phyloP scores from a whole-genome alignment of 2,888 invertebrate genomes.

The Mythimna vitellina region DNA sequence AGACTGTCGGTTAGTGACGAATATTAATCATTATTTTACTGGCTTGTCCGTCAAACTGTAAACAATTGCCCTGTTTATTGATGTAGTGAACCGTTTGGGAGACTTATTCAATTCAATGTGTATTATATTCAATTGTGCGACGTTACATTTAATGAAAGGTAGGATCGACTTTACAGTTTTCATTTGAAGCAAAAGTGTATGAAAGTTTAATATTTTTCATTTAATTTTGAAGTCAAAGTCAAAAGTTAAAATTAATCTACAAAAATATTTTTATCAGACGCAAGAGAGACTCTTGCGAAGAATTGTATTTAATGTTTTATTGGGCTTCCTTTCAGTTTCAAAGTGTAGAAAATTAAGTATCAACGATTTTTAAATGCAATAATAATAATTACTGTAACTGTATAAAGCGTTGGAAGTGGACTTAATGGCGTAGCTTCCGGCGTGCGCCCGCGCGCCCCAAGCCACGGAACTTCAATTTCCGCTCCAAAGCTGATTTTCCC shows the following conservation, averaged over 20 bases:
- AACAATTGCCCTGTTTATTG: conserved; percentile 44
- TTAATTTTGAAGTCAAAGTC: too few species aligned
- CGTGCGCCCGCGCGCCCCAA: conserved; percentile 78
- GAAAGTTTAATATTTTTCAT: too few species aligned
- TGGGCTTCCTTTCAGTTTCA: not conserved
- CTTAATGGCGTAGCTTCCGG: conserved; percentile 81
- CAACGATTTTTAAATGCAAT: conserved; percentile 66
- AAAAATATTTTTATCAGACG: not conserved
- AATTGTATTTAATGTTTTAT: not conserved
- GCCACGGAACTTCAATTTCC: conserved; percentile 88
- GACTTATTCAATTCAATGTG: conserved; percentile 4
- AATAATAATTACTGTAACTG: conserved; percentile 75
- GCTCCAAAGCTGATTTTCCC: conserved; percentile 82
- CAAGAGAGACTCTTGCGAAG: not conserved
- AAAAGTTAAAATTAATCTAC: not conserved
- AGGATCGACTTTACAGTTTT: not conserved
- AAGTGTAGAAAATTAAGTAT: conserved; percentile 29
- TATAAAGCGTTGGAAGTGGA: conserved; percentile 74
- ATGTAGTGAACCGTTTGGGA: conserved; percentile 24
- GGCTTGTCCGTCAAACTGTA: conserved; percentile 50
- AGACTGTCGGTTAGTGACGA: conserved; percentile 43
- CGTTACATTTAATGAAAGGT: not conserved
- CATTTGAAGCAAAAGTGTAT: not conserved
- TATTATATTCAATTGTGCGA: conserved; percentile 3
- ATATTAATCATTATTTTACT: conserved; percentile 57